These are phyloP conservation scores for Pangasianodon gigas DNA, from an alignment of 2,113 vertebrate genomes.

Conservation along the genomic window DNA sequence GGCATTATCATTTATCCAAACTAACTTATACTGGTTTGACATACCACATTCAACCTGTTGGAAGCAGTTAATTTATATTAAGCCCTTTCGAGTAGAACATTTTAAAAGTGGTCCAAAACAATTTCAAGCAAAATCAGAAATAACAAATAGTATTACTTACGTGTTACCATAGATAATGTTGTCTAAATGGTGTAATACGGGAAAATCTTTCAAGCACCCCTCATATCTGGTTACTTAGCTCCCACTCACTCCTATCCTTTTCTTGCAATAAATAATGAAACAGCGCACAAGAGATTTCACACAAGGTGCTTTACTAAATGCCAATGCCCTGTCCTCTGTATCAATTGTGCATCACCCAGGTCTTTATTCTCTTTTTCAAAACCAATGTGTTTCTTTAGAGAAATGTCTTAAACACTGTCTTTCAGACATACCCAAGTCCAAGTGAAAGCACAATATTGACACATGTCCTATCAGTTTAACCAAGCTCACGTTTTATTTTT, in stretches of 20 bases:
- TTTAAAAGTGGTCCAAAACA: neutral
- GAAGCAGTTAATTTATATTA: neutral
- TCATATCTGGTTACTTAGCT: slow-evolving; percentile 4
- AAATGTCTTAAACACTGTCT: slow-evolving; percentile 6
- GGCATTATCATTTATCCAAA: neutral
- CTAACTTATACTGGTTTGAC: neutral
- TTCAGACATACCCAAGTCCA: slow-evolving; percentile 9
- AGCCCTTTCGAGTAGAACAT: neutral
- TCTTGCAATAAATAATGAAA: neutral
- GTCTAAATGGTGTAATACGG: slow-evolving; percentile 21
- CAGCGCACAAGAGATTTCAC: neutral
- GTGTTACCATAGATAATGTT: neutral
- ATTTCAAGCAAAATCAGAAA: neutral
- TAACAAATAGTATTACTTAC: neutral
- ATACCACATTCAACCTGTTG: neutral
- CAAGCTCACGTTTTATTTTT: neutral
- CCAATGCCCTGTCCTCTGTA: neutral
- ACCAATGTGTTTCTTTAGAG: slow-evolving; percentile 33
- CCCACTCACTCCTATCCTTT: neutral
- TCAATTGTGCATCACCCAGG: neutral
- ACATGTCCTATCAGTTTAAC: slow-evolving; percentile 3
- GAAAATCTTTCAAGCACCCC: slow-evolving; percentile 13
- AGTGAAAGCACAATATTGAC: neutral
- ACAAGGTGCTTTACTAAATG: neutral
- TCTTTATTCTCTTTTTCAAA: neutral